Evolutionary conservation across 2,113 vertebrate genomes (phyloP).

Genomic region (Condylura cristata): DNA sequence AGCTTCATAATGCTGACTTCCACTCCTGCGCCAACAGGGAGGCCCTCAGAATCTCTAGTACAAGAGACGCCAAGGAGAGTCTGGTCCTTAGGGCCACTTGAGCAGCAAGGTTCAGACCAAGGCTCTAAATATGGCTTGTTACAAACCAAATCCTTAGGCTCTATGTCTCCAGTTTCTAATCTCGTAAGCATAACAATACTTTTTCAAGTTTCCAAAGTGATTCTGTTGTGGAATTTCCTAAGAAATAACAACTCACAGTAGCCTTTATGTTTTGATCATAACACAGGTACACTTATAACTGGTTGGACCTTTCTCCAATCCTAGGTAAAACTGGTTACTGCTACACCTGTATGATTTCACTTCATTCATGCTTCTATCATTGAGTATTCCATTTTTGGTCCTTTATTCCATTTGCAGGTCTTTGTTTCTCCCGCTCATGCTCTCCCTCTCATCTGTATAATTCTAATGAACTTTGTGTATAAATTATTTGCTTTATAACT

Average conservation of each 20-base stretch:
- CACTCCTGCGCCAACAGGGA: no score
- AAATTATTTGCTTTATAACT: background rate
- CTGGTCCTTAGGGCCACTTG: background rate
- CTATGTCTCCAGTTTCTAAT: background rate
- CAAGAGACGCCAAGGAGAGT: background rate
- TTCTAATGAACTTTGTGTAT: background rate
- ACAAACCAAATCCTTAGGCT: background rate
- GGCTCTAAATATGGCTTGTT: background rate
- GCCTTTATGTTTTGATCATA: background rate
- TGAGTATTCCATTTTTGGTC: background rate
- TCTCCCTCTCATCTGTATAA: background rate
- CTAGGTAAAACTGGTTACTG: background rate
- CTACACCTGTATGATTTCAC: background rate
- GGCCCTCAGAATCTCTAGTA: no score
- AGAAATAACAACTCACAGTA: background rate
- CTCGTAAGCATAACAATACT: background rate
- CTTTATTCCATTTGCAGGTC: background rate
- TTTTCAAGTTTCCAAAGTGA: background rate
- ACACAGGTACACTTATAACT: background rate
- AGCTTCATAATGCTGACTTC: no score
- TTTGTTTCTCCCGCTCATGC: accelerated
- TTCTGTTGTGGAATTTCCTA: background rate
- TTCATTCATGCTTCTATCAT: background rate
- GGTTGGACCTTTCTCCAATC: background rate
- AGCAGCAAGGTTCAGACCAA: background rate